Evolutionary conservation across 2,888 invertebrate genomes (phyloP).

Genomic region (Eudemis profundana): DNA sequence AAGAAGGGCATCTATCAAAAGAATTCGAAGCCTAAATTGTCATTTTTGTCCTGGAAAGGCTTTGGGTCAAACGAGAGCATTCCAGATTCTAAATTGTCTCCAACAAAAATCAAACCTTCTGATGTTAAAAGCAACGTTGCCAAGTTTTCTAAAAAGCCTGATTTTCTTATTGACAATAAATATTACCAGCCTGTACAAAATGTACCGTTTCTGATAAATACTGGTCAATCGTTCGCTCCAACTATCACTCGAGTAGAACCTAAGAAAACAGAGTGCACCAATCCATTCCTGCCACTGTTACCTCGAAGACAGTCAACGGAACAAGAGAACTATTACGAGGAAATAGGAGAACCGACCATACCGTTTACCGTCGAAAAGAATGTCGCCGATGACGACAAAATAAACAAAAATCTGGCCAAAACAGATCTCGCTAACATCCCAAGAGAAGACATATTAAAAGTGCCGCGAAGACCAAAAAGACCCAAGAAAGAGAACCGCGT

Average conservation of each 20-base stretch:
- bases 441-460: constrained; percentile 74
- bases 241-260: constrained; percentile 47
- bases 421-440: constrained; percentile 63
- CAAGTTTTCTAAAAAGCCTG: constrained; percentile 68
- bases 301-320: constrained; percentile 61
- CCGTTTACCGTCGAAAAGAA: constrained; percentile 60
- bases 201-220: constrained; percentile 72
- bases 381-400: constrained; percentile 77
- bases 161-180: constrained; percentile 72
- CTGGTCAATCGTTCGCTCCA: constrained; percentile 56
- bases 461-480: constrained; percentile 73
- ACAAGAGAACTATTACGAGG: constrained; percentile 77
- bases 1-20: constrained; percentile 69
- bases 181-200: constrained; percentile 76
- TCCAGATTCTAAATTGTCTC: constrained; percentile 55
- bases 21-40: constrained; percentile 66
- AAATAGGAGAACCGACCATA: constrained; percentile 67
- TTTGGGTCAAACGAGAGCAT: constrained; percentile 60
- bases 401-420: constrained; percentile 58
- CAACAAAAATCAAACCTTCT: constrained; percentile 52
- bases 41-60: constrained; percentile 64
- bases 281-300: constrained; percentile 53
- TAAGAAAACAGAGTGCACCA: constrained; percentile 52
- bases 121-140: constrained; percentile 57
- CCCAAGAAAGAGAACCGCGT: constrained; percentile 61